A percentile compares a stretch with the other conserved stretches of the same genome.
Evolutionary conservation across 1,140 invertebrate species (phyloP).

Genomic region (Elysia chlorotica): DNA sequence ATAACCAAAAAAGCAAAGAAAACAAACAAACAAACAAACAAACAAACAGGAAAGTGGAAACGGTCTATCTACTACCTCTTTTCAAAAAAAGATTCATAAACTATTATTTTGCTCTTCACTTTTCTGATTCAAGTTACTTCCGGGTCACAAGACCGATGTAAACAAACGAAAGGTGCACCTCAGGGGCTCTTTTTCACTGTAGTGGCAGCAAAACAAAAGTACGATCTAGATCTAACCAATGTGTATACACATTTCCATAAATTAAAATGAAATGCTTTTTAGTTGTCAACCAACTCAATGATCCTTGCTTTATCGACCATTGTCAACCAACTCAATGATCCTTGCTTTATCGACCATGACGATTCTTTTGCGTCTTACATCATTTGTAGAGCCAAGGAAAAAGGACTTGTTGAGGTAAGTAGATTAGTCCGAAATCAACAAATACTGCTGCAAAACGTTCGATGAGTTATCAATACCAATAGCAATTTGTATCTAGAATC

Average conservation of each 20-base stretch:
- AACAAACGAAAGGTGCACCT: neutral
- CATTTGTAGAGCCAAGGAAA: constrained; percentile 68
- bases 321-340: constrained; percentile 71
- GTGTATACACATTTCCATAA: neutral
- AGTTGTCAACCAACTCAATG: constrained; percentile 66
- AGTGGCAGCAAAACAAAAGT: neutral
- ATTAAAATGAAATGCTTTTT: constrained; percentile 49
- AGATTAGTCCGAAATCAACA: too few species aligned
- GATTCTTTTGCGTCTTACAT: constrained; percentile 74
- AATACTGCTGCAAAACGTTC: too few species aligned
- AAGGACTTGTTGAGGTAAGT: constrained; percentile 65
- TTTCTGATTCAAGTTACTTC: neutral
- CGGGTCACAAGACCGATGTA: neutral
- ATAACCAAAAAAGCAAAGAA: too few species aligned
- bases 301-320: constrained; percentile 79
- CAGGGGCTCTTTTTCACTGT: neutral
- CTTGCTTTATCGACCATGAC: constrained; percentile 80
- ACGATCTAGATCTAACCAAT: neutral
- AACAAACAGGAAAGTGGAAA: too few species aligned
- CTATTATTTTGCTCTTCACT: neutral
- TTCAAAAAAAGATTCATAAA: neutral
- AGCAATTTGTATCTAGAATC: too few species aligned
- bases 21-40: too few species aligned
- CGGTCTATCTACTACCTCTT: too few species aligned
- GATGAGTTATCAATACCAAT: too few species aligned